Conservation (phyloP, 2,113 vertebrate species). For the Sprattus sprattus region DNA sequence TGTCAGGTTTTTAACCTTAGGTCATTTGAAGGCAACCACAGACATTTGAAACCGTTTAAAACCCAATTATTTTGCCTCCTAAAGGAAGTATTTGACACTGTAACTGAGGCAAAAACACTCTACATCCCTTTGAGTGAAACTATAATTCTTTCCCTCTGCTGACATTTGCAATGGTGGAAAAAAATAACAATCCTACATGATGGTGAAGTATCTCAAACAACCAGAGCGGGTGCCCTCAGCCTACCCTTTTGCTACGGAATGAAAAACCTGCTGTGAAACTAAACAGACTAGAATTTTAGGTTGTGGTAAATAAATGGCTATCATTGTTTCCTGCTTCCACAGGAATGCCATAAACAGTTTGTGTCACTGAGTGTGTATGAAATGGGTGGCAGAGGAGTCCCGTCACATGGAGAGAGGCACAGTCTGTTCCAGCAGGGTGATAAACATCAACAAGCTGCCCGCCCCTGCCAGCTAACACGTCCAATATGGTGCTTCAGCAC, state of each 20-base stretch:
- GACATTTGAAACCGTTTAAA: conserved; percentile 33
- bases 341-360: not conserved
- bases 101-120: conserved; percentile 41
- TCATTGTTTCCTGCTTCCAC: conserved; percentile 1
- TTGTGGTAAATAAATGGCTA: not conserved
- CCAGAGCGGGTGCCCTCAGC: not conserved
- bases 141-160: conserved; percentile 17
- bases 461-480: conserved; percentile 14
- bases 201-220: not conserved
- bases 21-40: conserved; percentile 56
- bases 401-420: not conserved
- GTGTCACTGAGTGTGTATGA: not conserved
- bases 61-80: conserved; percentile 30
- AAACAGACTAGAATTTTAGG: not conserved
- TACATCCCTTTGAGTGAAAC: conserved; percentile 21
- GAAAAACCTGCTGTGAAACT: not conserved
- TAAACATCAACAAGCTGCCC: conserved; percentile 8
- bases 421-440: not conserved
- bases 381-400: conserved; percentile 1
- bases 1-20: conserved; percentile 38
- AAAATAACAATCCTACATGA: not conserved
- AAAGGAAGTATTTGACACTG: conserved; percentile 32
- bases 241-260: not conserved
- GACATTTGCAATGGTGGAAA: not conserved
- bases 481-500: not conserved